A percentile compares a stretch with the other conserved stretches of the same genome.
Conservation (phyloP, 2,797 vertebrate species). For the Ceryle rudis region DNA sequence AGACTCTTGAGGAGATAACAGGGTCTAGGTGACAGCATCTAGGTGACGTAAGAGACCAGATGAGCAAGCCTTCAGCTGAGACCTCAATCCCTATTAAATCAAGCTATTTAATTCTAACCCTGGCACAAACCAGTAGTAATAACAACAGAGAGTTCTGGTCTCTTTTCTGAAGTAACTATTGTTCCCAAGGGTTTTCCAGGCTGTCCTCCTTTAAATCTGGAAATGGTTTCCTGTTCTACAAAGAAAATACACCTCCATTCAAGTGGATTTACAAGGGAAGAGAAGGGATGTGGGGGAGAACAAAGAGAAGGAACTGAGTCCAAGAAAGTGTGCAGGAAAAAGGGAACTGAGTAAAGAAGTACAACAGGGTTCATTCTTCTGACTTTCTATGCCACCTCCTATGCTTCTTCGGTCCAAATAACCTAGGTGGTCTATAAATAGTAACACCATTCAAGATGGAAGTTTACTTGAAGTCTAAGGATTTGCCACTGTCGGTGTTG, state of each 20-base stretch:
- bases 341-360: constrained; percentile 20
- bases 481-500: background rate
- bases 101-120: constrained; percentile 31
- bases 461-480: background rate
- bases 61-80: background rate
- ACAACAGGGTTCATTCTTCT: constrained; percentile 31
- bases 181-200: constrained; percentile 66
- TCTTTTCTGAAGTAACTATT: constrained; percentile 60
- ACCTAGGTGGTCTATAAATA: constrained; percentile 19
- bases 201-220: constrained; percentile 64
- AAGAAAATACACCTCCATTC: constrained; percentile 66
- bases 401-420: background rate
- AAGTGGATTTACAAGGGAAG: constrained; percentile 61
- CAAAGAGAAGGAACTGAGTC: constrained; percentile 45
- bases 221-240: constrained; percentile 65
- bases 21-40: background rate
- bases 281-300: constrained; percentile 29
- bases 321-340: constrained; percentile 44
- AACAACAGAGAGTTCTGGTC: constrained; percentile 39
- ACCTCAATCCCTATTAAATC: background rate
- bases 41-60: background rate
- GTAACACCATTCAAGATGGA: background rate
- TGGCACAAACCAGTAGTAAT: constrained; percentile 21
- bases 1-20: background rate
- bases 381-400: background rate